These are phyloP conservation scores for Panzeria rudis DNA, from an alignment of 2,888 invertebrate genomes.

Conservation along the genomic window DNA sequence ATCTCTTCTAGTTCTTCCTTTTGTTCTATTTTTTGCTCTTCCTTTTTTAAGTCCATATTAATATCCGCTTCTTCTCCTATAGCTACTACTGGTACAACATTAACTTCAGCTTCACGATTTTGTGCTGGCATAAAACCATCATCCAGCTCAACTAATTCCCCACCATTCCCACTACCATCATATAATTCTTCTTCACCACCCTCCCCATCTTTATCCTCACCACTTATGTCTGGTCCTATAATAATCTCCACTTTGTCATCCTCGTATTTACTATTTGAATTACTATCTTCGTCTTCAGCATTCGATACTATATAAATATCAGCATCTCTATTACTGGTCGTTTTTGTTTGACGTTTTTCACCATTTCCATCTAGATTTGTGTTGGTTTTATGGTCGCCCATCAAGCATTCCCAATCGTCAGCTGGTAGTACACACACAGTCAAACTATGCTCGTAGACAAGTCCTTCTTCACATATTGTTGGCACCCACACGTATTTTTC, in stretches of 20 bases:
- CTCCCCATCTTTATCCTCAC: slow-evolving; percentile 75
- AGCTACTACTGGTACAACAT: background rate
- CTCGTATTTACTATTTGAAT: slow-evolving; percentile 47
- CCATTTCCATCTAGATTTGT: background rate
- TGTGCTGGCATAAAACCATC: slow-evolving; percentile 75
- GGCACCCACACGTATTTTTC: slow-evolving; percentile 82
- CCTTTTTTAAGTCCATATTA: background rate
- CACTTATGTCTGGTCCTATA: slow-evolving; percentile 74
- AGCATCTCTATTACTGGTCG: slow-evolving; percentile 63
- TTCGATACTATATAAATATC: slow-evolving; percentile 77
- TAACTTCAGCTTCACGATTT: slow-evolving; percentile 75
- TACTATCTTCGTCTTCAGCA: slow-evolving; percentile 71
- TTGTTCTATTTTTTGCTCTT: slow-evolving; percentile 47
- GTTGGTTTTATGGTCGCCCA: slow-evolving; percentile 73
- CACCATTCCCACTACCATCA: slow-evolving; percentile 79
- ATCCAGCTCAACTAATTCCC: slow-evolving; percentile 76
- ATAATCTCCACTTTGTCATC: slow-evolving; percentile 77
- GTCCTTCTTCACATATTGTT: slow-evolving; percentile 80
- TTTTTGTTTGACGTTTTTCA: slow-evolving; percentile 1
- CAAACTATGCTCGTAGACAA: slow-evolving; percentile 82
- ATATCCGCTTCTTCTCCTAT: slow-evolving; percentile 47
- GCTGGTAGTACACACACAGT: slow-evolving; percentile 82
- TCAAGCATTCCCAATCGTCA: slow-evolving; percentile 83
- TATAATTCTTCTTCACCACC: slow-evolving; percentile 63
- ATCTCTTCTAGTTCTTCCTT: slow-evolving; percentile 64